A percentile compares a stretch with the other conserved stretches of the same genome.
Evolutionary conservation across 2,797 vertebrate genomes (phyloP).

Genomic region (Perodicticus potto): DNA sequence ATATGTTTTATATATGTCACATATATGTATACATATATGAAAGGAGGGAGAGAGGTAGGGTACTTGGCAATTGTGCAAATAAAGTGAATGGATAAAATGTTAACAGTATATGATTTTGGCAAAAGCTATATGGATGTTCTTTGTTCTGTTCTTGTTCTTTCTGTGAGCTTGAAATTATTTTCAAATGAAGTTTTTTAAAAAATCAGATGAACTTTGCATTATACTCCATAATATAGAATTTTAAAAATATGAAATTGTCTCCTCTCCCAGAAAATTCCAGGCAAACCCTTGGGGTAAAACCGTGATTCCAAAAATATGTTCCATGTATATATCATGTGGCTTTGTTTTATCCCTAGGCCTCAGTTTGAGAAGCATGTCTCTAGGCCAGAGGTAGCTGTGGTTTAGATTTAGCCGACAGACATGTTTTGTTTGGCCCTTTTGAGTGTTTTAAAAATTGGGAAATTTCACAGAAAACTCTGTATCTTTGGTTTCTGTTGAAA

Average conservation of each 20-base stretch:
- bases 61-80: not conserved
- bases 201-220: constrained; percentile 28
- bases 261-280: constrained; percentile 59
- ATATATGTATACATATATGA: not conserved
- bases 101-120: constrained; percentile 48
- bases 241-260: constrained; percentile 52
- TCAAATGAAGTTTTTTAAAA: constrained; percentile 42
- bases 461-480: constrained; percentile 67
- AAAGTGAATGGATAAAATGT: constrained; percentile 26
- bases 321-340: constrained; percentile 67
- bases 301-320: constrained; percentile 59
- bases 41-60: not conserved
- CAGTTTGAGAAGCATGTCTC: constrained; percentile 67
- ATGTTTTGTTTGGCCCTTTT: constrained; percentile 72
- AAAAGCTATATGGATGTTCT: not conserved
- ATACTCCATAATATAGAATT: constrained; percentile 35
- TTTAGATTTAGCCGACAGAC: constrained; percentile 71
- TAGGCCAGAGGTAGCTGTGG: constrained; percentile 66
- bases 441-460: constrained; percentile 68
- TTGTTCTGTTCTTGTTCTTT: constrained; percentile 52
- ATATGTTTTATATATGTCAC: not conserved
- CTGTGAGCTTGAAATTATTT: constrained; percentile 57
- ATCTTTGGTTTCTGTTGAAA: constrained; percentile 66
- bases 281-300: constrained; percentile 52
- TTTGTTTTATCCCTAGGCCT: constrained; percentile 66